Percentiles rank a stretch among this genome's conserved stretches.
phyloP scores from a whole-genome alignment of 2,888 invertebrate genomes.

The Laspeyria flexula region DNA sequence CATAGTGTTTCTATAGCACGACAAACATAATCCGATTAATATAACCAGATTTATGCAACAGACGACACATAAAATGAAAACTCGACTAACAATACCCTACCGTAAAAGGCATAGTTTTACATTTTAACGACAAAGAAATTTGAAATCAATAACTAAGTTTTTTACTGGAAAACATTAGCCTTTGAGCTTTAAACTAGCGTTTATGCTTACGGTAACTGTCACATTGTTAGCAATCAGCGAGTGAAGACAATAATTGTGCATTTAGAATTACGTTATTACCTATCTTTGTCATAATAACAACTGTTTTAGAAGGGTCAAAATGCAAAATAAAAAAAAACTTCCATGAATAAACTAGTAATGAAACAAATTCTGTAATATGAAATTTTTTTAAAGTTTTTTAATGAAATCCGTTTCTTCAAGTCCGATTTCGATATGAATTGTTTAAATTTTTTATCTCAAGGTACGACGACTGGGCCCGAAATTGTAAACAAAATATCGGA shows the following conservation, averaged over 20 bases:
- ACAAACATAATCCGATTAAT: background rate
- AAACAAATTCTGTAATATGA: too few relatives aligned
- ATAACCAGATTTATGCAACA: background rate
- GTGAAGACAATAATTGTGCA: background rate
- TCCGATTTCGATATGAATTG: too few relatives aligned
- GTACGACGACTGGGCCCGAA: too few relatives aligned
- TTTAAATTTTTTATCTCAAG: too few relatives aligned
- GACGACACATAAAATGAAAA: constrained; percentile 1
- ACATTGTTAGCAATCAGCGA: background rate
- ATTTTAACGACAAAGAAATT: constrained; percentile 1
- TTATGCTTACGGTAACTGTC: background rate
- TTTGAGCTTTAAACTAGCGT: background rate
- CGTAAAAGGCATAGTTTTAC: constrained; percentile 1
- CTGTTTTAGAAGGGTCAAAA: too few relatives aligned
- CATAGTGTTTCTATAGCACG: background rate
- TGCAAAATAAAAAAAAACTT: too few relatives aligned
- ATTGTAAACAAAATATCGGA: too few relatives aligned
- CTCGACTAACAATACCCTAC: background rate
- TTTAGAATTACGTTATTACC: too few relatives aligned
- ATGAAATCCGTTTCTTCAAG: too few relatives aligned
- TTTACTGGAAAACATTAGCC: background rate
- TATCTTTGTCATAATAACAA: too few relatives aligned
- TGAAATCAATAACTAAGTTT: background rate
- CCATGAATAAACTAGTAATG: too few relatives aligned
- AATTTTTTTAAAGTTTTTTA: too few relatives aligned